Evolutionary conservation across 2,888 invertebrate species (phyloP).

Genomic region (Epirrita christyi): DNA sequence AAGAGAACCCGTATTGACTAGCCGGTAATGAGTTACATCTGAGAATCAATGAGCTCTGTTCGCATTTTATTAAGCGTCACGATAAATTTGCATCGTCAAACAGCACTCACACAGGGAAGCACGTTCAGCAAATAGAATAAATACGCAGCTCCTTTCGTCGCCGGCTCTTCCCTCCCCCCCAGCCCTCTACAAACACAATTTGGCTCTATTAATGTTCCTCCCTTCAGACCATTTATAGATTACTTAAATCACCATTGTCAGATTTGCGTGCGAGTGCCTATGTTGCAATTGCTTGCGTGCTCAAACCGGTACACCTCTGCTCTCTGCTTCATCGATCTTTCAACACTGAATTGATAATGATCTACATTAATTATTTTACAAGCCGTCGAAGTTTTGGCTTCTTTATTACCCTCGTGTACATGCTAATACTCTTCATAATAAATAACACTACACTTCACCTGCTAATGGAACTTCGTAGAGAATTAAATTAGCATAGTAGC

Average conservation of each 20-base stretch:
- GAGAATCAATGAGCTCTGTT: conserved; percentile 72
- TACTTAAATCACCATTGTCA: conserved; percentile 48
- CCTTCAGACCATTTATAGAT: conserved; percentile 45
- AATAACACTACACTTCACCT: conserved; percentile 26
- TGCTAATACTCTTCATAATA: conserved; percentile 29
- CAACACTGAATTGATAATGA: conserved; percentile 55
- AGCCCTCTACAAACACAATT: conserved; percentile 74
- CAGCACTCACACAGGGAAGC: conserved; percentile 72
- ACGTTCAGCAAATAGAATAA: conserved; percentile 83
- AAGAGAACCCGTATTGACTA: conserved; percentile 4
- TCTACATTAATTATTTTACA: conserved; percentile 55
- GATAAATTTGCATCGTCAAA: conserved; percentile 83
- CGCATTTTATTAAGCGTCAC: conserved; percentile 77
- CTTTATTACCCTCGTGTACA: conserved; percentile 41
- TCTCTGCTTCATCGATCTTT: conserved; percentile 54
- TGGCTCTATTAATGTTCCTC: conserved; percentile 66
- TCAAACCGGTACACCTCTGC: conserved; percentile 52
- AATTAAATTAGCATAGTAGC: conserved; percentile 17
- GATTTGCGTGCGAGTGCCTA: conserved; percentile 45
- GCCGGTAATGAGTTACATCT: conserved; percentile 69
- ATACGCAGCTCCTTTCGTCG: conserved; percentile 66
- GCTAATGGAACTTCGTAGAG: conserved; percentile 17
- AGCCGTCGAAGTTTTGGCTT: conserved; percentile 46
- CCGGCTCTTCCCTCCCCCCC: conserved; percentile 52
- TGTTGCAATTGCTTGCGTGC: conserved; percentile 50